Conservation (phyloP, 1,140 invertebrate genomes). For the Phymastichus coffea region DNA sequence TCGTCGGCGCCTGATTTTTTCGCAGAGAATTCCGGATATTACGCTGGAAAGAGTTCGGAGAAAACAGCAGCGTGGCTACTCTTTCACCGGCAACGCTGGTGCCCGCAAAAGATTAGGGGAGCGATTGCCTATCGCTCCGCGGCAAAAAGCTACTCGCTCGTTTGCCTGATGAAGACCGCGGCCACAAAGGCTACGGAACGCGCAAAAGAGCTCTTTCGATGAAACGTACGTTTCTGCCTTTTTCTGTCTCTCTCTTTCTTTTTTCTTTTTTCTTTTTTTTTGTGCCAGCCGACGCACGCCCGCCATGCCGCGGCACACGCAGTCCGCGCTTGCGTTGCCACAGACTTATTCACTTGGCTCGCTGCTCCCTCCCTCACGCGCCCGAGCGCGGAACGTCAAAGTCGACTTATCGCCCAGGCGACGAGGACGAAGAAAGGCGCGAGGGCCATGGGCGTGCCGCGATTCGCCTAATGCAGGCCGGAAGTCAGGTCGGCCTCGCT, state of each 20-base stretch:
- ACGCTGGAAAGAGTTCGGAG: too few relatives aligned
- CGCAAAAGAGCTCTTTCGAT: background rate
- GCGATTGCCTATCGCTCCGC: background rate
- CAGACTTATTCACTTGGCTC: too few relatives aligned
- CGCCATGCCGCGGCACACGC: conserved; percentile 33
- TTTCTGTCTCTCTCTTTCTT: background rate
- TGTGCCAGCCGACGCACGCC: background rate
- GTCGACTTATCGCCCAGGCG: too few relatives aligned
- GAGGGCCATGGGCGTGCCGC: background rate
- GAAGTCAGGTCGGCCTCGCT: background rate
- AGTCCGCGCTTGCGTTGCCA: conserved; percentile 38
- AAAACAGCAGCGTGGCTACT: too few relatives aligned
- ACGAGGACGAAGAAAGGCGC: conserved; percentile 23
- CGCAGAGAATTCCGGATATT: too few relatives aligned
- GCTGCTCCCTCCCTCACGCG: too few relatives aligned
- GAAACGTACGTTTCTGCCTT: background rate
- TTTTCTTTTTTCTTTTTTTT: conserved; percentile 12
- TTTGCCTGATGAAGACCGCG: conserved; percentile 5
- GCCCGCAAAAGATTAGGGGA: conserved; percentile 23
- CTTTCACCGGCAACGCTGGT: too few relatives aligned
- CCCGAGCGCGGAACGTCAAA: too few relatives aligned
- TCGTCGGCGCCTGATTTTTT: background rate
- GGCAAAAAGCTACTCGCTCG: conserved; percentile 23
- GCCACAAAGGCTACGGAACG: background rate
- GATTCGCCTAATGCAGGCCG: background rate